Evolutionary conservation across 37 sponge, comb jelly and placozoan species (phyloP).

Genomic region (Agelas oroides): DNA sequence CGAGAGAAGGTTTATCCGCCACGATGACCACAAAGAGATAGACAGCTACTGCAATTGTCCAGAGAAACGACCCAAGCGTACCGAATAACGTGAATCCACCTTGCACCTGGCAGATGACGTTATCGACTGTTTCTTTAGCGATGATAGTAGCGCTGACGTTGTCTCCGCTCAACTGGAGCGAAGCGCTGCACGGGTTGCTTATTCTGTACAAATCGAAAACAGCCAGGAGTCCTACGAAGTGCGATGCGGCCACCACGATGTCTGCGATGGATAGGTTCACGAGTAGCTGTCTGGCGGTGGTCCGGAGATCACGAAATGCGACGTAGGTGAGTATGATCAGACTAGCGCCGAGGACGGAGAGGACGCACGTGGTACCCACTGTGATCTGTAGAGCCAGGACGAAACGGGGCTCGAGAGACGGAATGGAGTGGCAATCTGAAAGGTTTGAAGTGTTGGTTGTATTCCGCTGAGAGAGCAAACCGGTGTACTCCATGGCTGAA

Average conservation of each 20-base stretch:
- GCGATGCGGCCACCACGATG: slow-evolving; percentile 55
- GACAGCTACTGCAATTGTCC: slow-evolving; percentile 68
- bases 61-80: slow-evolving; percentile 41
- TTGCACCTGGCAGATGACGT: slow-evolving; percentile 42
- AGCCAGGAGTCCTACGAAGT: slow-evolving; percentile 46
- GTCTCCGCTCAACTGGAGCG: background rate
- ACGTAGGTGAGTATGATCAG: slow-evolving; percentile 72
- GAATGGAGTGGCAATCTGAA: background rate
- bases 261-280: slow-evolving; percentile 78
- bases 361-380: slow-evolving; percentile 35
- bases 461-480: no score
- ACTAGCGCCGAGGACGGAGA: slow-evolving; percentile 63
- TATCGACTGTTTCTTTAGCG: background rate
- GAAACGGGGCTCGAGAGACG: background rate
- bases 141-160: background rate
- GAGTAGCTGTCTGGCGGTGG: slow-evolving; percentile 50
- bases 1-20: slow-evolving; percentile 18
- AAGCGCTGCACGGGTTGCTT: background rate
- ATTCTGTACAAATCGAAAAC: slow-evolving; percentile 18
- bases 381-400: background rate
- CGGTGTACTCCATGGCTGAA: no score
- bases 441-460: background rate
- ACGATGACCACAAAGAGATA: slow-evolving; percentile 71
- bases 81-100: slow-evolving; percentile 47
- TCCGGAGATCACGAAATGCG: slow-evolving; percentile 62